A percentile compares a stretch with the other conserved stretches of the same genome.
Evolutionary conservation across 2,113 vertebrate genomes (phyloP).

Genomic region (Micromys minutus): DNA sequence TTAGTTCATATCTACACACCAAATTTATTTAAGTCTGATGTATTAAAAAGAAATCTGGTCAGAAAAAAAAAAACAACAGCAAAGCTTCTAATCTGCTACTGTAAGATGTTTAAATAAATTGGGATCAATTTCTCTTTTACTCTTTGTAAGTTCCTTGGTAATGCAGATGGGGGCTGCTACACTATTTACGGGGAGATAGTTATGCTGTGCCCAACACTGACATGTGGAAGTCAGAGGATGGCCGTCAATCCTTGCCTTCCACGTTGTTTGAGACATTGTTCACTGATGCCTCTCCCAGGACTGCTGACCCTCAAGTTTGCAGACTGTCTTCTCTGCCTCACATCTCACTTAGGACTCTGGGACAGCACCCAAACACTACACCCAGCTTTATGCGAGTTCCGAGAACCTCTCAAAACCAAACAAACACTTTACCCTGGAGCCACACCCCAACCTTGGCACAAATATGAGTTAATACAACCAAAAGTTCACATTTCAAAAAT

Average conservation of each 20-base stretch:
- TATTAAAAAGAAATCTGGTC: conserved; percentile 1
- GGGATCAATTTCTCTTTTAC: neutral
- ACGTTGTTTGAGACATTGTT: neutral
- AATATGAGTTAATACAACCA: neutral
- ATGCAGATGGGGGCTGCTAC: neutral
- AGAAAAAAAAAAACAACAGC: neutral
- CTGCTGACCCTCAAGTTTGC: neutral
- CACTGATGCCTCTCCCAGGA: neutral
- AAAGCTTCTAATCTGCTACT: neutral
- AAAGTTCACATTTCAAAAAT: neutral
- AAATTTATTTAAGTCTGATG: neutral
- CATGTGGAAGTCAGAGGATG: neutral
- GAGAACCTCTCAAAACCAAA: neutral
- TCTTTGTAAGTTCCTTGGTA: neutral
- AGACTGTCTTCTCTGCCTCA: neutral
- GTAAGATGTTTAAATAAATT: conserved; percentile 16
- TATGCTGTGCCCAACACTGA: neutral
- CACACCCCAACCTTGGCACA: neutral
- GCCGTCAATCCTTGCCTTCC: neutral
- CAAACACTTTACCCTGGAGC: neutral
- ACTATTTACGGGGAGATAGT: neutral
- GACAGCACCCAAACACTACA: neutral
- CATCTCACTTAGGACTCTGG: neutral
- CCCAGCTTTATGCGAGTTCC: neutral
- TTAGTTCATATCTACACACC: neutral